A percentile compares a stretch with the other conserved stretches of the same genome.
phyloP scores from a whole-genome alignment of 2,797 vertebrate species.

The Danio jaintianensis region DNA sequence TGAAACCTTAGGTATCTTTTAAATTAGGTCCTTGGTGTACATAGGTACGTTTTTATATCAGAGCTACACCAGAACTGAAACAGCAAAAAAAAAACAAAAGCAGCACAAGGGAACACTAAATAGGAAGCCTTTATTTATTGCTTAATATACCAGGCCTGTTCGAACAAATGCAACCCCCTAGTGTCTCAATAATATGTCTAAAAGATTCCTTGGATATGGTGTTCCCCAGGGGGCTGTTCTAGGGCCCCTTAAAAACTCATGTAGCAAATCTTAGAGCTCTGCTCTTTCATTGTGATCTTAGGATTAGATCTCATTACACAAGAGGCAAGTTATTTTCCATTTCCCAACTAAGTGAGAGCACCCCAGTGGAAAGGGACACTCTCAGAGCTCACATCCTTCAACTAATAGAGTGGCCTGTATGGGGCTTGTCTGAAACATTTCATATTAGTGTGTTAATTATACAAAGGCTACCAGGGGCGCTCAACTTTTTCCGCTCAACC shows the following conservation, averaged over 20 bases:
- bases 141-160: slow-evolving; percentile 11
- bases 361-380: slow-evolving; percentile 38
- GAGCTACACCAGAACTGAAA: not conserved
- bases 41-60: not conserved
- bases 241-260: slow-evolving; percentile 41
- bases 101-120: slow-evolving; percentile 11
- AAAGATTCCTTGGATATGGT: slow-evolving; percentile 25
- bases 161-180: slow-evolving; percentile 22
- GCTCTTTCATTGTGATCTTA: slow-evolving; percentile 31
- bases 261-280: slow-evolving; percentile 40
- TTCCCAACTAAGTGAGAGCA: slow-evolving; percentile 42
- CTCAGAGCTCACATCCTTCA: slow-evolving; percentile 40
- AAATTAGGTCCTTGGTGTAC: not conserved
- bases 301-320: slow-evolving; percentile 25
- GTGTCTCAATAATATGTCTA: slow-evolving; percentile 36
- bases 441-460: slow-evolving; percentile 4
- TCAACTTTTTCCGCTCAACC: not conserved
- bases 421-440: not conserved
- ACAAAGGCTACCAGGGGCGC: not conserved
- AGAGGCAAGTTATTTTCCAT: slow-evolving; percentile 19
- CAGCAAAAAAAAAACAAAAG: not conserved
- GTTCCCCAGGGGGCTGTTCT: slow-evolving; percentile 49
- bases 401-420: slow-evolving; percentile 12
- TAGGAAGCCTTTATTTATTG: slow-evolving; percentile 24
- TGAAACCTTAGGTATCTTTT: not conserved